Evolutionary conservation across 2,113 vertebrate genomes (phyloP).

Genomic region (Dendrocopos noguchii): DNA sequence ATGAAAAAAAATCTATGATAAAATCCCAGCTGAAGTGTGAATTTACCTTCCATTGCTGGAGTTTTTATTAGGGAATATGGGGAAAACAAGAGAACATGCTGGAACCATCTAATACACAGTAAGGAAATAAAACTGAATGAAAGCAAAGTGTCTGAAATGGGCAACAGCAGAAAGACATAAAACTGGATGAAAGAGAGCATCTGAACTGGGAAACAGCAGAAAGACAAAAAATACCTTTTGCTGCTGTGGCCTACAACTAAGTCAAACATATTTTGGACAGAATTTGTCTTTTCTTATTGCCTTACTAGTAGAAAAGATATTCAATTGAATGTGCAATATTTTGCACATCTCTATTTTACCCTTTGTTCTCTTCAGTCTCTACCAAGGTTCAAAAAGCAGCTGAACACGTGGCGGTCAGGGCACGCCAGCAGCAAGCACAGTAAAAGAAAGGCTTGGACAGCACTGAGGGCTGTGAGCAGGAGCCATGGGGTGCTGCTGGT

Average conservation of each 20-base stretch:
- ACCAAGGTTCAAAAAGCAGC: not conserved
- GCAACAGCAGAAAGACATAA: not conserved
- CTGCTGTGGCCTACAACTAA: not conserved
- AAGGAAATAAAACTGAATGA: not conserved
- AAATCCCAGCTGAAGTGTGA: not conserved
- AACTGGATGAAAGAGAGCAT: no score
- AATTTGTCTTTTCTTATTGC: not conserved
- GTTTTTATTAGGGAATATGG: not conserved
- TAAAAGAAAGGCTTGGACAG: not conserved
- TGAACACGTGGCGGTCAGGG: accelerated
- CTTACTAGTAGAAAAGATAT: not conserved
- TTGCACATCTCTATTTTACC: not conserved
- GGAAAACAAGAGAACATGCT: not conserved
- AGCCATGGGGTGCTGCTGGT: not conserved
- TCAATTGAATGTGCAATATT: not conserved
- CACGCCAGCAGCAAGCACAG: not conserved
- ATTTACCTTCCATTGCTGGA: not conserved
- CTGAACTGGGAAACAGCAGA: no score
- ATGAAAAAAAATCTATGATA: not conserved
- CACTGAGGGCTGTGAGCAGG: not conserved
- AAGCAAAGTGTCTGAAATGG: not conserved
- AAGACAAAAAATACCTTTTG: not conserved
- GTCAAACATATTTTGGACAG: not conserved
- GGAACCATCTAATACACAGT: not conserved
- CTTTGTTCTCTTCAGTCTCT: not conserved